These are phyloP conservation scores for Cardiocondyla obscurior DNA, from an alignment of 1,140 invertebrate species.

Conservation along the genomic window DNA sequence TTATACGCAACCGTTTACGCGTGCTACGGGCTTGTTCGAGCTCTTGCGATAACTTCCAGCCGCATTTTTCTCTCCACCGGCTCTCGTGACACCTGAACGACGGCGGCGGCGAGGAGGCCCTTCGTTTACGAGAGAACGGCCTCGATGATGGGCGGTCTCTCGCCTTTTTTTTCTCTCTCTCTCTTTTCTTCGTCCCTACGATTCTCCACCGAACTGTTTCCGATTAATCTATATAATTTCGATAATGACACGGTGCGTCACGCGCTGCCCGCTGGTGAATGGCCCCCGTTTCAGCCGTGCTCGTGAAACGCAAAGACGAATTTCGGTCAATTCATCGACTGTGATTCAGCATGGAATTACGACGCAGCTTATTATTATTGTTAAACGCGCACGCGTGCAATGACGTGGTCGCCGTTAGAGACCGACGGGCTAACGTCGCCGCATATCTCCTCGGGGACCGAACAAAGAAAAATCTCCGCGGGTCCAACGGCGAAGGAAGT, in stretches of 20 bases:
- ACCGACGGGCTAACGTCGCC: neutral
- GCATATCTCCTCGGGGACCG: neutral
- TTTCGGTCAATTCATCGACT: constrained; percentile 37
- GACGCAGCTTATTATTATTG: constrained; percentile 21
- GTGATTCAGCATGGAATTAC: constrained; percentile 30
- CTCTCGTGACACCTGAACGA: constrained; percentile 13
- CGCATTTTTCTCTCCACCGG: neutral
- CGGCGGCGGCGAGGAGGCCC: neutral
- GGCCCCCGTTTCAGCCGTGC: constrained; percentile 28
- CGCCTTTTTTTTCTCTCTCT: neutral
- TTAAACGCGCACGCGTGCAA: constrained; percentile 29
- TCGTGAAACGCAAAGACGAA: constrained; percentile 24
- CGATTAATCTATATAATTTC: constrained; percentile 54
- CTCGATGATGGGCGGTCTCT: neutral
- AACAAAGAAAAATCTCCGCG: constrained; percentile 6
- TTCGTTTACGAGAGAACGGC: constrained; percentile 10
- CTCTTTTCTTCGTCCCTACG: neutral
- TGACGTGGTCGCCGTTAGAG: neutral
- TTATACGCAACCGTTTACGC: constrained; percentile 42
- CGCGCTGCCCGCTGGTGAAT: constrained; percentile 22
- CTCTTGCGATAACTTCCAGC: neutral
- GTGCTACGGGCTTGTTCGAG: neutral
- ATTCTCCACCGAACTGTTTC: constrained; percentile 4
- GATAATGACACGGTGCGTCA: constrained; percentile 36
- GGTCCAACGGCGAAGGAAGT: neutral